phyloP scores from a whole-genome alignment of 2,888 invertebrate genomes.

The Thymelicus acteon region DNA sequence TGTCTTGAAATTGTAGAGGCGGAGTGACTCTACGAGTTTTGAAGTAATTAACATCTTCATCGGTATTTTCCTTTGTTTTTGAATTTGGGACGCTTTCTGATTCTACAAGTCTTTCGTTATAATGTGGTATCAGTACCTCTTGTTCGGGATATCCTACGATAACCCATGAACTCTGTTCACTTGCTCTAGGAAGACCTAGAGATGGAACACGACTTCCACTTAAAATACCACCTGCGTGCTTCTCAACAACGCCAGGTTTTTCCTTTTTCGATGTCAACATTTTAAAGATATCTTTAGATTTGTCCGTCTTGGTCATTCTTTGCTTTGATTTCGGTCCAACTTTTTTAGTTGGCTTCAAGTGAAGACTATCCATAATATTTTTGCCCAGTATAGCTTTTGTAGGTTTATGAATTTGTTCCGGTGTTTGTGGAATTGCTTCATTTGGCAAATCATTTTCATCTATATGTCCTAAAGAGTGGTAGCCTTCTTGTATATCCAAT shows the following conservation, averaged over 20 bases:
- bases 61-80: slow-evolving; percentile 54
- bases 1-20: slow-evolving; percentile 79
- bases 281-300: slow-evolving; percentile 69
- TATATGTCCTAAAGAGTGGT: slow-evolving; percentile 77
- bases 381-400: slow-evolving; percentile 75
- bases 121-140: slow-evolving; percentile 73
- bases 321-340: slow-evolving; percentile 77
- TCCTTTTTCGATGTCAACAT: slow-evolving; percentile 73
- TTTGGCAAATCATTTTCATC: slow-evolving; percentile 65
- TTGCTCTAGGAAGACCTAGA: slow-evolving; percentile 71
- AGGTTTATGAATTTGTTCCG: slow-evolving; percentile 69
- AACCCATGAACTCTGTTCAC: slow-evolving; percentile 74
- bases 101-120: slow-evolving; percentile 72
- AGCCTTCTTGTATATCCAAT: slow-evolving; percentile 78
- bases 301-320: slow-evolving; percentile 65
- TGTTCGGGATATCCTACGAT: slow-evolving; percentile 72
- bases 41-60: slow-evolving; percentile 53
- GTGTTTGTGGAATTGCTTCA: slow-evolving; percentile 53
- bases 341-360: slow-evolving; percentile 78
- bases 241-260: slow-evolving; percentile 63
- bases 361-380: slow-evolving; percentile 79
- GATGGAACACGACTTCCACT: slow-evolving; percentile 75
- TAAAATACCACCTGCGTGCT: slow-evolving; percentile 69
- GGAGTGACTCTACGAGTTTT: slow-evolving; percentile 71
- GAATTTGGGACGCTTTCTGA: slow-evolving; percentile 58